Evolutionary conservation across 1,140 invertebrate species (phyloP).

Genomic region (Elymnias hypermnestra): DNA sequence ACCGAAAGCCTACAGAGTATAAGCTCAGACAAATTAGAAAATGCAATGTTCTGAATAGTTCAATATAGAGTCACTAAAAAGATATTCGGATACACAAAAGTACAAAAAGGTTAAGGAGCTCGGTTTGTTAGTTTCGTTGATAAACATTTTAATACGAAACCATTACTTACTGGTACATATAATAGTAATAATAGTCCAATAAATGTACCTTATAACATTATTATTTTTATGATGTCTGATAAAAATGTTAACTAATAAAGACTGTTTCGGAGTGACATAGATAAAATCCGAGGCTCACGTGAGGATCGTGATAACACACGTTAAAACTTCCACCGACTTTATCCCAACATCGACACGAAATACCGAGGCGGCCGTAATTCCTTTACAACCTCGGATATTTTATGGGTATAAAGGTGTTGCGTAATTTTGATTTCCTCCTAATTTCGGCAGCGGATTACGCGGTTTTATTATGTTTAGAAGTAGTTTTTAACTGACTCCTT

Average conservation of each 20-base stretch:
- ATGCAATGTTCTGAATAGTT: too few species aligned
- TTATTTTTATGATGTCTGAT: too few species aligned
- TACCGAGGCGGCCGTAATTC: constrained; percentile 16
- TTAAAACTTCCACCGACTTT: constrained; percentile 24
- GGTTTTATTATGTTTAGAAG: neutral
- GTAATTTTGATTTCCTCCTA: constrained; percentile 18
- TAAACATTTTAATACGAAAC: too few species aligned
- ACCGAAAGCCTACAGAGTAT: too few species aligned
- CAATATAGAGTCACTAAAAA: too few species aligned
- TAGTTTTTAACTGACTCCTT: neutral
- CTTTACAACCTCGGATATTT: constrained; percentile 16
- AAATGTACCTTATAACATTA: neutral
- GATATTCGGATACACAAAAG: too few species aligned
- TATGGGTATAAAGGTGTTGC: constrained; percentile 17
- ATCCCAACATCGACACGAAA: constrained; percentile 22
- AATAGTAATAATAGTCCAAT: too few species aligned
- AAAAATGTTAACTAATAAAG: constrained; percentile 6
- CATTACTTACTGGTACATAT: too few species aligned
- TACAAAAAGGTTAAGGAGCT: too few species aligned
- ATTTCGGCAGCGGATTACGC: neutral
- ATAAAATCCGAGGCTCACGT: constrained; percentile 24
- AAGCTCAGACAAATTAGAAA: too few species aligned
- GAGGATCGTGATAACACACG: constrained; percentile 24
- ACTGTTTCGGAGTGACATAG: constrained; percentile 13
- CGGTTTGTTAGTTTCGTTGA: too few species aligned